phyloP scores from a whole-genome alignment of 2,888 invertebrate genomes.

The Phorcus lineatus region DNA sequence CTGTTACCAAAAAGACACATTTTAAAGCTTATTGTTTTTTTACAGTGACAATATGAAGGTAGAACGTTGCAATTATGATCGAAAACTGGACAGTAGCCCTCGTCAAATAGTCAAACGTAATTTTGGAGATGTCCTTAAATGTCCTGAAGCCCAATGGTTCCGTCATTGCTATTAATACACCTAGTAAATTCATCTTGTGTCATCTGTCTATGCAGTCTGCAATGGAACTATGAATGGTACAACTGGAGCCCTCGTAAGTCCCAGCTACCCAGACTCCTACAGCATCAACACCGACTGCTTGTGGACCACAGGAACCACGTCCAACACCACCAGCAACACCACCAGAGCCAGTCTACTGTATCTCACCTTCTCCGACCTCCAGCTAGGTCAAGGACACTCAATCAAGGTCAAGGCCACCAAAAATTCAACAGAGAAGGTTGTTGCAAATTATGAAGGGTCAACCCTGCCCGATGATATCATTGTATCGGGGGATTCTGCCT shows the following conservation, averaged over 20 bases:
- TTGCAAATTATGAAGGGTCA: neutral
- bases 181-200: too few relatives aligned
- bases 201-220: too few relatives aligned
- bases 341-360: slow-evolving; percentile 11
- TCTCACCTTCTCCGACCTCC: slow-evolving; percentile 30
- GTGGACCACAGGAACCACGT: slow-evolving; percentile 80
- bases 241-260: slow-evolving; percentile 78
- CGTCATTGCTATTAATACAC: too few relatives aligned
- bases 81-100: too few relatives aligned
- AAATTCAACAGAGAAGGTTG: neutral
- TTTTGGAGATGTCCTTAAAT: too few relatives aligned
- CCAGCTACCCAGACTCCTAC: slow-evolving; percentile 81
- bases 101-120: too few relatives aligned
- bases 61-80: too few relatives aligned
- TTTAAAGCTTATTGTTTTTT: too few relatives aligned
- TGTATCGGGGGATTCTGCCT: neutral
- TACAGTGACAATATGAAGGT: too few relatives aligned
- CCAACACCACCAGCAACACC: neutral
- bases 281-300: slow-evolving; percentile 81
- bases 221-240: neutral
- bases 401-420: neutral
- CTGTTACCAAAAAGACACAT: too few relatives aligned
- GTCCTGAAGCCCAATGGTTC: too few relatives aligned
- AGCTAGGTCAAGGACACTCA: slow-evolving; percentile 32
- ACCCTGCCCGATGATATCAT: neutral